These are phyloP conservation scores for Bilobella aurantiaca DNA, from an alignment of 1,140 invertebrate genomes.

Conservation along the genomic window DNA sequence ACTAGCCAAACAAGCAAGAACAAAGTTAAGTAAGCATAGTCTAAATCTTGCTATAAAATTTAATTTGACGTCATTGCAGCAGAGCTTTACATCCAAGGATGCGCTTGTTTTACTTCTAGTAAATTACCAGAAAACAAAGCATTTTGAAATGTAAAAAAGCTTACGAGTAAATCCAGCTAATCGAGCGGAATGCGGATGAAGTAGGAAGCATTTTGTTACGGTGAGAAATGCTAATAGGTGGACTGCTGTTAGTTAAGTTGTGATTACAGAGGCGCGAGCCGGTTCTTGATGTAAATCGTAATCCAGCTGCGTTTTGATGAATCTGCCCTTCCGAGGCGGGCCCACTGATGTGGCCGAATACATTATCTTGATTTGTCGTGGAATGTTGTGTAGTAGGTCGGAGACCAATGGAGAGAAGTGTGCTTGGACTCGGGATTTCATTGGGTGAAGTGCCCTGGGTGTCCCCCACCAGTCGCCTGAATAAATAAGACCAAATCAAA, in stretches of 20 bases:
- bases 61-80: too few relatives aligned
- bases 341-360: neutral
- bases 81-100: too few relatives aligned
- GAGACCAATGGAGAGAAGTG: neutral
- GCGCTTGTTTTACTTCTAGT: too few relatives aligned
- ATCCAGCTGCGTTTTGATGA: neutral
- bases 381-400: neutral
- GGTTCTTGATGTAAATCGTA: neutral
- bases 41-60: too few relatives aligned
- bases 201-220: neutral
- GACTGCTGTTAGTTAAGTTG: slow-evolving; percentile 25
- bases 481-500: too few relatives aligned
- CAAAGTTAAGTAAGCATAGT: too few relatives aligned
- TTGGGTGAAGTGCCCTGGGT: neutral
- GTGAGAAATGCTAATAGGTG: slow-evolving; percentile 27
- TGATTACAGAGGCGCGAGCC: slow-evolving; percentile 31
- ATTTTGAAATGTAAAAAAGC: too few relatives aligned
- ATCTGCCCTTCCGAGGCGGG: neutral
- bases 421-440: slow-evolving; percentile 6
- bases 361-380: neutral
- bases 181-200: neutral
- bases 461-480: neutral
- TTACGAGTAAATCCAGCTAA: neutral
- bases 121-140: too few relatives aligned
- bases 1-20: too few relatives aligned